phyloP scores from a whole-genome alignment of 2,888 invertebrate species.

The Troides aeacus region DNA sequence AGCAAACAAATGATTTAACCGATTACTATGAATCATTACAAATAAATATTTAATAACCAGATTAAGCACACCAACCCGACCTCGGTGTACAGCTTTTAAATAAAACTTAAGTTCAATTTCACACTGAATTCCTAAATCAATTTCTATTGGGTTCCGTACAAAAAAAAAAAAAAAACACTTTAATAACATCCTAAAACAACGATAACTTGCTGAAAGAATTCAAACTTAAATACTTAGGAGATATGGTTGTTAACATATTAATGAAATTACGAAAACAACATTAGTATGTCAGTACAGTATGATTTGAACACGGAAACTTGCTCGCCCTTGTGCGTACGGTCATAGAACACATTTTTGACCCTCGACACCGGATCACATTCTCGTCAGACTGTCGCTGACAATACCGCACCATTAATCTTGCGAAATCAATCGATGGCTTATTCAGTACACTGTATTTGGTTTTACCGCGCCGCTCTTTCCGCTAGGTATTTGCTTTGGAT shows the following conservation, averaged over 20 bases:
- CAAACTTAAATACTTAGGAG: conserved; percentile 33
- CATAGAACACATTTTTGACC: conserved; percentile 65
- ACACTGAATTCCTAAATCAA: conserved; percentile 73
- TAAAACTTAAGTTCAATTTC: conserved; percentile 73
- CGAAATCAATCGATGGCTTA: conserved; percentile 80
- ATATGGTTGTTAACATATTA: conserved; percentile 32
- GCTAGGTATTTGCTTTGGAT: conserved; percentile 75
- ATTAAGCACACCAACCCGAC: conserved; percentile 52
- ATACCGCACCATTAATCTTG: conserved; percentile 79
- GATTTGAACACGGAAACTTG: conserved; percentile 56
- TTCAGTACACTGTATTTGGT: conserved; percentile 79
- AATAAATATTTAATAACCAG: conserved; percentile 65
- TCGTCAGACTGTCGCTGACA: conserved; percentile 75
- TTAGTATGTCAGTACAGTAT: conserved; percentile 59
- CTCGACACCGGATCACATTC: conserved; percentile 56
- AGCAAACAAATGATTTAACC: conserved; percentile 47
- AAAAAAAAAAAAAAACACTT: conserved; percentile 1
- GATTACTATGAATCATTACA: conserved; percentile 54
- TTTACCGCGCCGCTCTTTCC: conserved; percentile 69
- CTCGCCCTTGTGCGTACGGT: conserved; percentile 53
- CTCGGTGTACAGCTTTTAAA: conserved; percentile 49
- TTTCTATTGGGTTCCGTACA: conserved; percentile 58
- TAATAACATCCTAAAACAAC: conserved; percentile 39
- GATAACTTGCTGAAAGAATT: conserved; percentile 31
- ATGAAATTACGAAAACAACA: conserved; percentile 48